phyloP scores from a whole-genome alignment of 2,888 invertebrate genomes.

The Podotricha telesiphe region DNA sequence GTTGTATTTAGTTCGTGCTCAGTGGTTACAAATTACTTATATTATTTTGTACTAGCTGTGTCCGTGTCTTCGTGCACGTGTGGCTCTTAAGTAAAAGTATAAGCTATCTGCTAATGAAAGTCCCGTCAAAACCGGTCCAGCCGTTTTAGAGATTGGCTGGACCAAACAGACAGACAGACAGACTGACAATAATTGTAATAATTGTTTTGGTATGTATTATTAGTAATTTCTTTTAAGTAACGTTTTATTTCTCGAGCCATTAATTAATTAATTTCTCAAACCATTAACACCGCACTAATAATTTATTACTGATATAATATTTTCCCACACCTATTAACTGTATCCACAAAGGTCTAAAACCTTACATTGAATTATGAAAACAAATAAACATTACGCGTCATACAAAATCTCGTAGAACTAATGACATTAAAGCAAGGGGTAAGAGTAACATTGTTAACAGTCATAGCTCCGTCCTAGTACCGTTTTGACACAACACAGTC shows the following conservation, averaged over 20 bases:
- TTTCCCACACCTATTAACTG: constrained; percentile 78
- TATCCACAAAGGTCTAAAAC: constrained; percentile 69
- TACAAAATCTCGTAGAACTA: constrained; percentile 80
- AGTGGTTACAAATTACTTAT: background rate
- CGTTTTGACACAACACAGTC: constrained; percentile 15
- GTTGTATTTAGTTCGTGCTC: constrained; percentile 39
- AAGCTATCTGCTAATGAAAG: too few relatives aligned
- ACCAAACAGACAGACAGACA: too few relatives aligned
- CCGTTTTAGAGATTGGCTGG: too few relatives aligned
- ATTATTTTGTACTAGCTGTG: background rate
- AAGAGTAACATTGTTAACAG: constrained; percentile 79
- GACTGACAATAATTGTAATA: too few relatives aligned
- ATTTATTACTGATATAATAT: constrained; percentile 50
- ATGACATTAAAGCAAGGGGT: constrained; percentile 81
- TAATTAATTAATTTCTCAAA: too few relatives aligned
- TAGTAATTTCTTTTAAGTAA: background rate
- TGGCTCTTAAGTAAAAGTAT: too few relatives aligned
- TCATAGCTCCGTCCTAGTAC: constrained; percentile 63
- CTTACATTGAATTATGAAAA: constrained; percentile 75
- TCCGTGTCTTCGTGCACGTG: too few relatives aligned
- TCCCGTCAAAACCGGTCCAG: too few relatives aligned
- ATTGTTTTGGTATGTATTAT: too few relatives aligned
- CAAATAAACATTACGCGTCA: constrained; percentile 78
- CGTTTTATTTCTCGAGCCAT: background rate
- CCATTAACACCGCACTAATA: constrained; percentile 4